Evolutionary conservation across 2,113 vertebrate species (phyloP).

Genomic region (Dunckerocampus dactyliophorus): DNA sequence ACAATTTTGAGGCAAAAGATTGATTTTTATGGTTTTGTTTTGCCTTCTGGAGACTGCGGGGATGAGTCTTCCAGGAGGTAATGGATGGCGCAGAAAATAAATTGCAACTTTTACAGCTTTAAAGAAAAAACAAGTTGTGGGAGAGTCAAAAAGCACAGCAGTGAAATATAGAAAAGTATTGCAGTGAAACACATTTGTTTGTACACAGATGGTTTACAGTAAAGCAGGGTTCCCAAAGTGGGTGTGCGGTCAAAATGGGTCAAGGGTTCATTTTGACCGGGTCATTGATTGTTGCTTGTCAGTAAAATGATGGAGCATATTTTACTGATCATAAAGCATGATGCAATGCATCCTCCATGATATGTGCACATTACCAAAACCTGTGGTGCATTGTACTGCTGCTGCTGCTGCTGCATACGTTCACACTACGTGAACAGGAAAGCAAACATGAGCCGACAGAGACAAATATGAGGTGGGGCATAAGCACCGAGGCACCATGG

Average conservation of each 20-base stretch:
- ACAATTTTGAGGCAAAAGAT: not conserved
- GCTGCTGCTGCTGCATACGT: not conserved
- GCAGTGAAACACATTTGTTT: too few relatives aligned
- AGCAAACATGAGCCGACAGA: conserved; percentile 26
- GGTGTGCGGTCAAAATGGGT: too few relatives aligned
- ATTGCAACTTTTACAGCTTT: not conserved
- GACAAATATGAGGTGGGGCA: conserved; percentile 18
- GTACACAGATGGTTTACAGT: too few relatives aligned
- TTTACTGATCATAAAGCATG: too few relatives aligned
- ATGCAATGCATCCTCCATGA: not conserved
- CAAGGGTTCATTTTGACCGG: too few relatives aligned
- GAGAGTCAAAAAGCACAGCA: not conserved
- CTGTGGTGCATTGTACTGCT: not conserved
- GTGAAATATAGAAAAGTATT: not conserved
- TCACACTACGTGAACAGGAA: conserved; percentile 31
- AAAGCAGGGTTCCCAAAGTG: too few relatives aligned
- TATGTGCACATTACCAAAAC: not conserved
- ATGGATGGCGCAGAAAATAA: not conserved
- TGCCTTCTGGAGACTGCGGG: not conserved
- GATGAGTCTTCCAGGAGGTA: not conserved
- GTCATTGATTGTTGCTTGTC: too few relatives aligned
- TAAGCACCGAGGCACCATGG: conserved; percentile 21
- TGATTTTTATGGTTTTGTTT: conserved; percentile 3
- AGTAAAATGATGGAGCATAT: too few relatives aligned
- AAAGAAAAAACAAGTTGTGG: not conserved